Evolutionary conservation across 2,888 invertebrate species (phyloP).

Genomic region (Ctena decussata): DNA sequence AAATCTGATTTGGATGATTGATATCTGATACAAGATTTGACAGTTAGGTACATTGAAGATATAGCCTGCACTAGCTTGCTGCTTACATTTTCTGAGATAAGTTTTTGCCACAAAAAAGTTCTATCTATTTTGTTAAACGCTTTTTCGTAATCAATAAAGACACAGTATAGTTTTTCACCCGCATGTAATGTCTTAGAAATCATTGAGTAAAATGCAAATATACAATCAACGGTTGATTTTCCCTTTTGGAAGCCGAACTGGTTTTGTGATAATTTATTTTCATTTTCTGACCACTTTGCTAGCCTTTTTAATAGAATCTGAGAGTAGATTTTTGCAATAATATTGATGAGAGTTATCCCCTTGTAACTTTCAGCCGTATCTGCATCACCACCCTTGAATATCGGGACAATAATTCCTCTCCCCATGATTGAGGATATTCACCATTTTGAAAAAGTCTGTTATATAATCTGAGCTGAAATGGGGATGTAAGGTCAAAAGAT

Average conservation of each 20-base stretch:
- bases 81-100: constrained; percentile 39
- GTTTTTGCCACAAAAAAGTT: constrained; percentile 10
- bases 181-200: background rate
- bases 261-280: background rate
- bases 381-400: background rate
- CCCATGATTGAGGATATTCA: too few species aligned
- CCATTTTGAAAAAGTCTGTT: too few species aligned
- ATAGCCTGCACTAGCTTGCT: constrained; percentile 22
- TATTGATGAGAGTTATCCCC: background rate
- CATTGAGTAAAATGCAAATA: background rate
- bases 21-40: constrained; percentile 35
- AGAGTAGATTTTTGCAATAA: background rate
- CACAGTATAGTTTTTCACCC: constrained; percentile 8
- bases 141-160: constrained; percentile 1
- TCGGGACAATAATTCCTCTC: background rate
- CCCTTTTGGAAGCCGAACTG: constrained; percentile 9
- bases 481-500: too few species aligned
- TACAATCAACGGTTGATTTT: background rate
- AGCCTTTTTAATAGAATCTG: constrained; percentile 2
- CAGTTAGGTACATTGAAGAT: constrained; percentile 26
- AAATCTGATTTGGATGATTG: constrained; percentile 1
- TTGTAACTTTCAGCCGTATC: background rate
- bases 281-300: background rate
- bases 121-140: background rate
- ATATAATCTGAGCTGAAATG: too few species aligned